A percentile compares a stretch with the other conserved stretches of the same genome.
phyloP scores from a whole-genome alignment of 1,140 invertebrate genomes.

The Agrypnia vestita region DNA sequence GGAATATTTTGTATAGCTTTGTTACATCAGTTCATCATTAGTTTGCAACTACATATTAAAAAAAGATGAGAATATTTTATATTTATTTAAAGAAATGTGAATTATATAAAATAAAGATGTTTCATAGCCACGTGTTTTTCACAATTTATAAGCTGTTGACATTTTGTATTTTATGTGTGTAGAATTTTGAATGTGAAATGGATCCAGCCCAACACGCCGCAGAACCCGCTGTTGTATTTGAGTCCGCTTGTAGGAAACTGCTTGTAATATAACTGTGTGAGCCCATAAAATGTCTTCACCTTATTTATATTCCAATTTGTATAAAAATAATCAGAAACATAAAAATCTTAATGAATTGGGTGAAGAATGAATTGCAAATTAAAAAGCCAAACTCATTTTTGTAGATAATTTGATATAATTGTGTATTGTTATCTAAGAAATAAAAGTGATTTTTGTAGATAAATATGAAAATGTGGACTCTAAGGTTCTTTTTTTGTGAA shows the following conservation, averaged over 20 bases:
- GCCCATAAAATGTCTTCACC: constrained; percentile 57
- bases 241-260: constrained; percentile 60
- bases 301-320: constrained; percentile 25
- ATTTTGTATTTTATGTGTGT: constrained; percentile 61
- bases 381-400: constrained; percentile 62
- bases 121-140: constrained; percentile 53
- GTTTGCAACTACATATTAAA: neutral
- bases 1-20: too few relatives aligned
- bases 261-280: constrained; percentile 61
- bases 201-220: constrained; percentile 43
- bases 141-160: constrained; percentile 47
- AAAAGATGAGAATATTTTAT: constrained; percentile 21
- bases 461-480: constrained; percentile 61
- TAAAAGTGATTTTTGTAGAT: constrained; percentile 62
- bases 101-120: constrained; percentile 23
- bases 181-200: constrained; percentile 58
- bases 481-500: constrained; percentile 61
- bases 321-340: too few relatives aligned
- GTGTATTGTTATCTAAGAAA: constrained; percentile 61
- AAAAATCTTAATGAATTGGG: constrained; percentile 25
- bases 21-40: neutral
- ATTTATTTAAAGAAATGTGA: constrained; percentile 18
- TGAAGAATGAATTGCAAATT: constrained; percentile 51
- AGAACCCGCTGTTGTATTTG: constrained; percentile 57
- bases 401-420: constrained; percentile 62